Conservation (phyloP, 2,888 invertebrate genomes). For the Pocota personata region DNA sequence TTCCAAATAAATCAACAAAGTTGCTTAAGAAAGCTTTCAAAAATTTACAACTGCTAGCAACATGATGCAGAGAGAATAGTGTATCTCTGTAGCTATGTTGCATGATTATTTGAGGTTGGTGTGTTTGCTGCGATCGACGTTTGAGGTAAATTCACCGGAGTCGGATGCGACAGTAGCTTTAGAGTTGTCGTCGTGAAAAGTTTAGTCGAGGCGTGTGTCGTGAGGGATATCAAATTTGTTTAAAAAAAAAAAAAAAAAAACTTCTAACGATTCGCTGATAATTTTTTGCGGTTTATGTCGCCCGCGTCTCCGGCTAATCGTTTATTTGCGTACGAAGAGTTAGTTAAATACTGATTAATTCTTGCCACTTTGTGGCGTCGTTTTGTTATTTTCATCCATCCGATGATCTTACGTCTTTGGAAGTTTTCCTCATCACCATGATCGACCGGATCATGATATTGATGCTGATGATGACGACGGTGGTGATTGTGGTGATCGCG, state of each 20-base stretch:
- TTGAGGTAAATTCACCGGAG: slow-evolving; percentile 51
- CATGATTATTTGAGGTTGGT: slow-evolving; percentile 4
- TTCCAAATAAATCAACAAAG: slow-evolving; percentile 22
- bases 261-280: slow-evolving; percentile 32
- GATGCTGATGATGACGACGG: slow-evolving; percentile 49
- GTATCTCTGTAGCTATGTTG: slow-evolving; percentile 8
- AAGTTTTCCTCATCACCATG: slow-evolving; percentile 36
- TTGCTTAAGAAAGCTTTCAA: slow-evolving; percentile 20
- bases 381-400: slow-evolving; percentile 9
- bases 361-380: slow-evolving; percentile 8
- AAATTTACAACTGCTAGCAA: background rate
- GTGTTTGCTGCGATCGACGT: slow-evolving; percentile 31
- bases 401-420: slow-evolving; percentile 42
- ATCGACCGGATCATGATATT: slow-evolving; percentile 55
- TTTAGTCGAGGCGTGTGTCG: slow-evolving; percentile 33
- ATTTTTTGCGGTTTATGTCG: slow-evolving; percentile 51
- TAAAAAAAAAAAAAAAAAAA: slow-evolving; percentile 1
- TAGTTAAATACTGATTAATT: slow-evolving; percentile 47
- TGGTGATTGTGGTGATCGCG: slow-evolving; percentile 61
- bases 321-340: background rate
- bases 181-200: slow-evolving; percentile 69
- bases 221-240: slow-evolving; percentile 1
- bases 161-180: slow-evolving; percentile 64
- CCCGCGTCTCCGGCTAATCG: slow-evolving; percentile 25
- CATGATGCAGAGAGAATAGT: slow-evolving; percentile 14